Evolutionary conservation across 2,113 vertebrate species (phyloP).

Genomic region (Meriones unguiculatus): DNA sequence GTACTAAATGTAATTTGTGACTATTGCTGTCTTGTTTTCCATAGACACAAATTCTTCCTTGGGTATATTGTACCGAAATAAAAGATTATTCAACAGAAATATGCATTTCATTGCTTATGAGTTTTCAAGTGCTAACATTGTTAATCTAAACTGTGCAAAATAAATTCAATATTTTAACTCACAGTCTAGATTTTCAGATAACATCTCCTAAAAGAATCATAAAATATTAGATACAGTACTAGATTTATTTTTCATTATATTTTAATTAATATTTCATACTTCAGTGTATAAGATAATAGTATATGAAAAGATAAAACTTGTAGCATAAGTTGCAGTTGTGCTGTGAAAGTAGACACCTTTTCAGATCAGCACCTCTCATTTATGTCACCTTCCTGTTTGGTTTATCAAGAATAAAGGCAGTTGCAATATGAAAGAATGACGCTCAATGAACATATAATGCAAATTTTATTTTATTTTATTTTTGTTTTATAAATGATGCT

Average conservation of each 20-base stretch:
- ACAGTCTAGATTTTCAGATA: not conserved
- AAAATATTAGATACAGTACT: not conserved
- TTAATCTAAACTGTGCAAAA: not conserved
- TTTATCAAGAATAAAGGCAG: not conserved
- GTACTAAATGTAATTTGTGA: not conserved
- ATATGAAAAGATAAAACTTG: not conserved
- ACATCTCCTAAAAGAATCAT: not conserved
- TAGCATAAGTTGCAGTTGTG: not conserved
- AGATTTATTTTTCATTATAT: not conserved
- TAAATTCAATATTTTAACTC: not conserved
- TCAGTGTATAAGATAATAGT: not conserved
- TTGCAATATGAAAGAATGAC: not conserved
- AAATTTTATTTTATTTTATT: not conserved
- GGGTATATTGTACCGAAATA: not conserved
- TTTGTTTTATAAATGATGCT: slow-evolving; percentile 23
- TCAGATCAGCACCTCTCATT: not conserved
- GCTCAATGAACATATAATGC: not conserved
- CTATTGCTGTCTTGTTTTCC: not conserved
- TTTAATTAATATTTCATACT: not conserved
- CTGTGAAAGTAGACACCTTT: rapidly evolving
- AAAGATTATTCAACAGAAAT: not conserved
- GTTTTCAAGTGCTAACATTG: not conserved
- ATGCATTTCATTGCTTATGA: not conserved
- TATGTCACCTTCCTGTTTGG: not conserved
- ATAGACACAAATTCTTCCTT: not conserved